phyloP scores from a whole-genome alignment of 2,797 vertebrate genomes.

The Coranthus polyacanthus region DNA sequence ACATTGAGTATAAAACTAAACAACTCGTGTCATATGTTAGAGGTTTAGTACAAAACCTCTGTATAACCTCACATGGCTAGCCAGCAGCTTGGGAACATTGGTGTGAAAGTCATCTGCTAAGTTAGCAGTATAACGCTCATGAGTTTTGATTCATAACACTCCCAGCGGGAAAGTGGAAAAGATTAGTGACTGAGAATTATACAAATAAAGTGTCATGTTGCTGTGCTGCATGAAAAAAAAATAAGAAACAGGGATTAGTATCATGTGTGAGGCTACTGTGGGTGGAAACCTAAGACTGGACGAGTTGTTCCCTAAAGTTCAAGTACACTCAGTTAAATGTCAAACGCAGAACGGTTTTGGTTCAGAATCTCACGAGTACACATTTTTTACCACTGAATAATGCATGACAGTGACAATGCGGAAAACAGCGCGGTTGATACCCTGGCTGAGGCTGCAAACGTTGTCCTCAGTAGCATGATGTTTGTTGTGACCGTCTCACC shows the following conservation, averaged over 20 bases:
- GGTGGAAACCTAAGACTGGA: neutral
- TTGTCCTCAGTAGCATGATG: neutral
- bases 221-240: too few species aligned
- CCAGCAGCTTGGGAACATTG: neutral
- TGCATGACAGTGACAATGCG: neutral
- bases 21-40: neutral
- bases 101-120: neutral
- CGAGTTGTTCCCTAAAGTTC: too few species aligned
- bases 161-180: too few species aligned
- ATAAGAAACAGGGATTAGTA: too few species aligned
- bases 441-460: neutral
- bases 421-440: neutral
- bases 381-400: too few species aligned
- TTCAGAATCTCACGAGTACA: too few species aligned
- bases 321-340: too few species aligned
- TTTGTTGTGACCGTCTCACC: constrained; percentile 77
- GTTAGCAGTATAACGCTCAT: neutral
- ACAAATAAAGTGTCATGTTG: neutral
- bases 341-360: too few species aligned
- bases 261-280: neutral
- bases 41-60: neutral
- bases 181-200: neutral
- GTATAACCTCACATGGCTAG: neutral
- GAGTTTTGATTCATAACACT: neutral
- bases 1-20: neutral